Evolutionary conservation across 2,113 vertebrate genomes (phyloP), one percentile per base, ranked within the genome.

Genomic region (Cinclus mexicanus): DNA sequence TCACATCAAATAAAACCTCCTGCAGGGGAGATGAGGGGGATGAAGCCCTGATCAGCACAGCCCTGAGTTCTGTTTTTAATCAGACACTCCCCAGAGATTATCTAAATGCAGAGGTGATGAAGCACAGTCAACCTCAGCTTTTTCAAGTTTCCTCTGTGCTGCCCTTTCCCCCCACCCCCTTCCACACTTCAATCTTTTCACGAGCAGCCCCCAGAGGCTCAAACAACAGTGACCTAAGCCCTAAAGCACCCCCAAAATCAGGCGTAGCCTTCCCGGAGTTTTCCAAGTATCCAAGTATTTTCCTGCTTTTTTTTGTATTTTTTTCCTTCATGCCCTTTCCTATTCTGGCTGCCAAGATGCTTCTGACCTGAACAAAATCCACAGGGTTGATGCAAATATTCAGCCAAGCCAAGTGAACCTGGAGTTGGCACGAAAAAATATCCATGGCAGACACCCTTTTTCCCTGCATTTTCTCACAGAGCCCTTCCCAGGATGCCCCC

Each of bases 1-100:
- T 98, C 90, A 99, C 82, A 35, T 99, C 98, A 64, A 98, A 93
- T 26, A 98, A 97, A 91, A 98, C 98, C 37, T 98, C 98, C 97
- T 96, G 89, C 12, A 42, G 16, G 35, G 79, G 46, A 26, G 22
- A 22, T 11, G 25, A 72, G 63, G 31, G 11, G 16, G 17, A 29
- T 89, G 39, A 47, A 74, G 39, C 39, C 55, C 15, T 0, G 0
- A 7, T 70, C 41, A 52, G 26, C 64, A 37, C 46, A 70, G 71
- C 2, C 7, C n/a, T 29, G 17, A 86, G 81, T 50, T 75, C 46
- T 35, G 3, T 29, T 78, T 95, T 74, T 74, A 59, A 63, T 59
- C 47, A 93, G 52, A 44, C 7, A 5, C 46, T 79, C 12, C 18
- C 3, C 18, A n/a, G 65, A 31, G 46, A 59, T 50, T 47, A 91